Percentiles rank a stretch among this genome's conserved stretches.
These are phyloP conservation scores for Thereva nobilitata DNA, from an alignment of 2,888 invertebrate species.

Conservation along the genomic window DNA sequence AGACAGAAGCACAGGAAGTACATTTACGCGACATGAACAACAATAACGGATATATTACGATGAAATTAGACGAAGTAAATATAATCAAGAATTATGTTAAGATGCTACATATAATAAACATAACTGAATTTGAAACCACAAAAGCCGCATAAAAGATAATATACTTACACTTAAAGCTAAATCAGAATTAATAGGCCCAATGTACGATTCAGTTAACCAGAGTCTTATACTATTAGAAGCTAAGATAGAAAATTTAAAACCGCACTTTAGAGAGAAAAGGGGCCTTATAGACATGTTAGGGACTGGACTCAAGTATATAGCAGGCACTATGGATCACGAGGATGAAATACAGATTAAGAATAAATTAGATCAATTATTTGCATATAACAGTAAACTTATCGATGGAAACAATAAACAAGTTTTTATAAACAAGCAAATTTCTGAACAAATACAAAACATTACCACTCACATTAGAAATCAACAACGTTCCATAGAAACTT, in stretches of 20 bases:
- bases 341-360: conserved; percentile 14
- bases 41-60: conserved; percentile 13
- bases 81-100: neutral
- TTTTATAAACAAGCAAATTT: neutral
- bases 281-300: conserved; percentile 28
- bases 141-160: neutral
- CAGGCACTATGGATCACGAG: conserved; percentile 13
- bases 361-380: conserved; percentile 1
- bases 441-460: conserved; percentile 28
- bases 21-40: conserved; percentile 2
- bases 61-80: neutral
- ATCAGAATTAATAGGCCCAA: neutral
- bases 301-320: conserved; percentile 27
- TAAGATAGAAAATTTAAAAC: conserved; percentile 11
- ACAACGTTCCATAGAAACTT: conserved; percentile 8
- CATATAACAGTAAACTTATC: conserved; percentile 2
- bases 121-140: conserved; percentile 6
- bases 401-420: conserved; percentile 15
- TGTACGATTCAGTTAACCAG: conserved; percentile 5
- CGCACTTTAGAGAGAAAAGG: conserved; percentile 17
- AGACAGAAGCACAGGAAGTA: neutral
- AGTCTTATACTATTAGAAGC: conserved; percentile 3
- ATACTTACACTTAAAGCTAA: neutral
- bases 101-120: neutral
- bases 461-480: conserved; percentile 7